A percentile compares a stretch with the other conserved stretches of the same genome.
Evolutionary conservation across 2,113 vertebrate species (phyloP).

Genomic region (Gobiocypris rarus): DNA sequence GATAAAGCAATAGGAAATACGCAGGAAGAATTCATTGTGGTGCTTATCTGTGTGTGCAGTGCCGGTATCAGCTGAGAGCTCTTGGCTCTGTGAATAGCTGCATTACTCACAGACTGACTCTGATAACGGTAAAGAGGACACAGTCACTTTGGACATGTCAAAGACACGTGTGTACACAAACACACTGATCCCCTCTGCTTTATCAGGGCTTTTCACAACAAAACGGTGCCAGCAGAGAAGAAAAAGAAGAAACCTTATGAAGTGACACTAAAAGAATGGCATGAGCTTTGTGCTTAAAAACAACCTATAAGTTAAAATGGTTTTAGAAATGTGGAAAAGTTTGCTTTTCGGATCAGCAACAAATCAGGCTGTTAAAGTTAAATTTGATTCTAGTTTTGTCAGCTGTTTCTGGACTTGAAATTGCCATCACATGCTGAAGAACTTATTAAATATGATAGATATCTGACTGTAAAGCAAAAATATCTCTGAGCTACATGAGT

Average conservation of each 20-base stretch:
- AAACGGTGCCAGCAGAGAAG: background rate
- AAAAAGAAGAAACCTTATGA: background rate
- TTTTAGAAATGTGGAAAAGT: background rate
- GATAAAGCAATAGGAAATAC: slow-evolving; percentile 41
- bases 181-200: background rate
- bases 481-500: background rate
- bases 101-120: slow-evolving; percentile 66
- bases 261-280: background rate
- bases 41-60: slow-evolving; percentile 66
- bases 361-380: background rate
- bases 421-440: background rate
- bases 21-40: slow-evolving; percentile 46
- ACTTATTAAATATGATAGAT: no score
- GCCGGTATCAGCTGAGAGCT: slow-evolving; percentile 70
- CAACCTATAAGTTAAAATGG: background rate
- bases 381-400: background rate
- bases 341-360: background rate
- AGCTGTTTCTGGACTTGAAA: background rate
- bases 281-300: background rate
- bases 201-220: background rate
- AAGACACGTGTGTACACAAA: slow-evolving; percentile 58
- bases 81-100: slow-evolving; percentile 70
- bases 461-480: no score
- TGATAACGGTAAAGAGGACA: slow-evolving; percentile 69
- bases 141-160: slow-evolving; percentile 61